Conservation (phyloP, 2,113 vertebrate genomes). For the Pantherophis guttatus region DNA sequence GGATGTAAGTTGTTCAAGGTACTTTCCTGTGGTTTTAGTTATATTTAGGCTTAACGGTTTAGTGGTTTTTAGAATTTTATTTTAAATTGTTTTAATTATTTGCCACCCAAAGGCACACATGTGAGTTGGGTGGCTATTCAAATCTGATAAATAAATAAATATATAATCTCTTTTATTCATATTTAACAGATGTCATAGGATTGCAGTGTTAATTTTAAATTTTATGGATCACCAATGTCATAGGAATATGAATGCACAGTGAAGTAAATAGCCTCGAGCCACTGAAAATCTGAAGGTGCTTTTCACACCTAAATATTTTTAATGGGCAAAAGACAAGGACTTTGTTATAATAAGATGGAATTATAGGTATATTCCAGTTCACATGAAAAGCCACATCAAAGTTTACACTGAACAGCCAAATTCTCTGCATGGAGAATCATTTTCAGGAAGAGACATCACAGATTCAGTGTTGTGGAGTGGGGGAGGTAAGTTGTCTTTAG, state of each 20-base stretch:
- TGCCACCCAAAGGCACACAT: background rate
- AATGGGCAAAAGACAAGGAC: background rate
- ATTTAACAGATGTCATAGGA: slow-evolving; percentile 41
- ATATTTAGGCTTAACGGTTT: background rate
- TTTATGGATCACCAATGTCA: slow-evolving; percentile 45
- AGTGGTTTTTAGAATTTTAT: background rate
- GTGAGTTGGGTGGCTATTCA: background rate
- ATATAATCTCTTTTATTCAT: slow-evolving; percentile 23
- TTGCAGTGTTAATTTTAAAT: slow-evolving; percentile 20
- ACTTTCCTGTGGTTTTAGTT: background rate
- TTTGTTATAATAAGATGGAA: background rate
- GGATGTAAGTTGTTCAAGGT: background rate
- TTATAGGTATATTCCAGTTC: background rate
- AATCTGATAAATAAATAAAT: background rate
- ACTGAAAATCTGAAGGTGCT: slow-evolving; percentile 13
- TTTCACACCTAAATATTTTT: slow-evolving; percentile 5
- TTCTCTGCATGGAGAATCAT: background rate
- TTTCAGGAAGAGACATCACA: background rate
- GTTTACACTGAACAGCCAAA: background rate
- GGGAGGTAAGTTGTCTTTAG: background rate
- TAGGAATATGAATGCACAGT: slow-evolving; percentile 31
- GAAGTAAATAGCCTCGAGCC: slow-evolving; percentile 45
- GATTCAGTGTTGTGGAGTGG: background rate
- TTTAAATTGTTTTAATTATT: background rate
- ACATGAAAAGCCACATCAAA: background rate